phyloP scores from a whole-genome alignment of 2,888 invertebrate species.

The Caenorhabditis parvicauda region DNA sequence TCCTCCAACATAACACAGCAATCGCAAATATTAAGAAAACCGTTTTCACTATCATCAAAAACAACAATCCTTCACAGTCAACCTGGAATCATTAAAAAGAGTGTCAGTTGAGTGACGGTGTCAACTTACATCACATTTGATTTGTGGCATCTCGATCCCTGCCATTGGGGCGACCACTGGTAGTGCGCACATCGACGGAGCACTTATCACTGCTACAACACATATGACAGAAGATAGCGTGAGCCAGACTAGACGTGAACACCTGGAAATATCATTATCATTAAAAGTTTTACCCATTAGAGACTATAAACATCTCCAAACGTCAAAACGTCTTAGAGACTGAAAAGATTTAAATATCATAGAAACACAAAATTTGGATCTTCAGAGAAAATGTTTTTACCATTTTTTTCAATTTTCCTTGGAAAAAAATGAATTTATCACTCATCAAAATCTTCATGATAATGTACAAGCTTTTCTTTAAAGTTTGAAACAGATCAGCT shows the following conservation, averaged over 20 bases:
- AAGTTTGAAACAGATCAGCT: too few relatives aligned
- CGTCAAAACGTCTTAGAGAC: too few relatives aligned
- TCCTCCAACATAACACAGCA: conserved; percentile 42
- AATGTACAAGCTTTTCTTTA: too few relatives aligned
- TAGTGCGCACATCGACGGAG: conserved; percentile 51
- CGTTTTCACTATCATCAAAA: conserved; percentile 48
- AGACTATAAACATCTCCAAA: too few relatives aligned
- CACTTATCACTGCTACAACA: conserved; percentile 48
- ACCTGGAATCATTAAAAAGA: conserved; percentile 26
- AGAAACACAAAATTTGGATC: too few relatives aligned
- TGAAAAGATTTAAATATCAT: too few relatives aligned
- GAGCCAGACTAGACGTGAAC: conserved; percentile 53
- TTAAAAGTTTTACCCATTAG: too few relatives aligned
- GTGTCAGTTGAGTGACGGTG: too few relatives aligned
- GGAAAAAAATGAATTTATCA: not conserved
- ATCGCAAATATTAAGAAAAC: conserved; percentile 48
- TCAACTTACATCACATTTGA: conserved; percentile 48
- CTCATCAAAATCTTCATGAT: too few relatives aligned
- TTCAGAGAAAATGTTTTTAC: too few relatives aligned
- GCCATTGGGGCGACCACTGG: conserved; percentile 41
- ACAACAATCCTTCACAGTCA: conserved; percentile 50
- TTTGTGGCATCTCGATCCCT: conserved; percentile 39
- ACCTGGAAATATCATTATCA: conserved; percentile 27
- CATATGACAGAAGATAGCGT: conserved; percentile 39
- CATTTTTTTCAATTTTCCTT: not conserved